Evolutionary conservation across 2,113 vertebrate genomes (phyloP).

Genomic region (Cinclus mexicanus): DNA sequence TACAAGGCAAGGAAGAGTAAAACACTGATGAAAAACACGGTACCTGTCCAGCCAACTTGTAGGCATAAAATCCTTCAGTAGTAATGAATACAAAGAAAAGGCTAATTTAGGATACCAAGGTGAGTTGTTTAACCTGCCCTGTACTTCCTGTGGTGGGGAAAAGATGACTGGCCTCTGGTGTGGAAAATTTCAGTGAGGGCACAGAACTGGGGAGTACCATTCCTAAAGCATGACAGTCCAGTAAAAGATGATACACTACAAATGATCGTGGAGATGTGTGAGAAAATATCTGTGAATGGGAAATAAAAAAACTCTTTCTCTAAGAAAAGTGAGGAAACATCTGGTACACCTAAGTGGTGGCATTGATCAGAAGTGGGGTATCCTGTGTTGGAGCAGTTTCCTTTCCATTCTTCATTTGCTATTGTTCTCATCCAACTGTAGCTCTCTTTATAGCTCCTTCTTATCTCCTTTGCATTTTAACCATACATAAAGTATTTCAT

Average conservation of each 20-base stretch:
- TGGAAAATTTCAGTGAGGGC: background rate
- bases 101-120: background rate
- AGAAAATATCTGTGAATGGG: background rate
- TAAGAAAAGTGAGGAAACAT: background rate
- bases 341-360: background rate
- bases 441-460: background rate
- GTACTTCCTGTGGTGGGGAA: background rate
- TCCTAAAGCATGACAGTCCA: fast-evolving
- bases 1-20: background rate
- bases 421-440: background rate
- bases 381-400: background rate
- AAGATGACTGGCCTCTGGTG: background rate
- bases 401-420: background rate
- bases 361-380: background rate
- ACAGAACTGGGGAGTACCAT: background rate
- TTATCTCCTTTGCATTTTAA: background rate
- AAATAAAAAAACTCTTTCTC: background rate
- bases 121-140: background rate
- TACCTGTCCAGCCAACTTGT: background rate
- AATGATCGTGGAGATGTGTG: fast-evolving
- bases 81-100: background rate
- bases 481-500: background rate
- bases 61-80: background rate
- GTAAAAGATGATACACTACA: background rate
- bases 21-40: background rate